Base-by-base conservation (phyloP, 2,113 vertebrate genomes). In the Oreotrochilus melanogaster region DNA sequence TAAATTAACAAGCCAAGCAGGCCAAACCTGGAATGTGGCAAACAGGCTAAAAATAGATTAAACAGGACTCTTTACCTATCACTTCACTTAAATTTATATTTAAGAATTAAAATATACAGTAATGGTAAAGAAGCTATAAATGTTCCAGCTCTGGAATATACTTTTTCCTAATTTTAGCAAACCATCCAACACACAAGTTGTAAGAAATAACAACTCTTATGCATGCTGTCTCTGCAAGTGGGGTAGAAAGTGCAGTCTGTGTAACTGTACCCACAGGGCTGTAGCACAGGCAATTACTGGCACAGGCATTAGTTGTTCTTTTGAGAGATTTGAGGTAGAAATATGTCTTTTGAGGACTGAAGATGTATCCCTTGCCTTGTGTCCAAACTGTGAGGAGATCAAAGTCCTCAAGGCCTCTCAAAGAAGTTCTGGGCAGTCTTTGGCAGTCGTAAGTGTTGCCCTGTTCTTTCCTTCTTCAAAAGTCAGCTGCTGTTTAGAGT, bases 1-100 rank as follows among this genome's bases (percentile, higher is more conserved):
- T 75, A 96, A 89, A 94, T 96, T 96, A 96, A 94, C 95, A 93
- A 95, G 86, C 42, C 80, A 95, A 91, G 93, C 50, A 91, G 94
- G 67, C 75, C 86, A 92, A 89, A 85, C 82, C 76, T 90, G 76
- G 71, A 95, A 84, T 86, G 96, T 93, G 94, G 91, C 87, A 87
- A 91, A 88, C 43, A 56, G 74, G 95, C 88, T 88, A 70, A 95
- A 95, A 96, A 94, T 56, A 95, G 88, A 94, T 97, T 81, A 88
- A 94, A 86, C 79, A 71, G 73, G 86, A 91, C 89, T 86, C 89
- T 94, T 65, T 94, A 96, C 94, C 96, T 93, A 94, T 86, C 95
- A 78, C 88, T 79, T 92, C 93, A 89, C 82, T 96, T 96, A 85
- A 93, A 95, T 94, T 94, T 97, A 93, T 97, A 96, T 97, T 96